Percentiles rank a stretch among this genome's conserved stretches.
Evolutionary conservation across 2,888 invertebrate genomes (phyloP).

Genomic region (Boloria selene): DNA sequence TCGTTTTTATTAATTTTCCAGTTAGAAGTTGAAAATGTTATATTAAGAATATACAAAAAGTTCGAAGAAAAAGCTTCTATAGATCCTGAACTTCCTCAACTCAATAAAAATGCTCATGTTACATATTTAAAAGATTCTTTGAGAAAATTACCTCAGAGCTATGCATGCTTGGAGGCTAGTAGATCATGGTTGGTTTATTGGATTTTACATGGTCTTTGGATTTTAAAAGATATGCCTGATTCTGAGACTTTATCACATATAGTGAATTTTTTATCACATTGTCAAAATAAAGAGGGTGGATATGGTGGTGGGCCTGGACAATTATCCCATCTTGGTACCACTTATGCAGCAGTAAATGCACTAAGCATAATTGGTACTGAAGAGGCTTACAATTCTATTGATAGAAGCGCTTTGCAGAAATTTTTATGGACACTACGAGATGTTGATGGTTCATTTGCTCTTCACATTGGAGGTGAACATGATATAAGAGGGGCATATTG

Average conservation of each 20-base stretch:
- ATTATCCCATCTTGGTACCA: constrained; percentile 96
- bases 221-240: constrained; percentile 81
- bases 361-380: constrained; percentile 94
- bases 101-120: constrained; percentile 85
- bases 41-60: constrained; percentile 64
- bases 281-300: constrained; percentile 91
- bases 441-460: constrained; percentile 93
- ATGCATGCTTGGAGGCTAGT: constrained; percentile 95
- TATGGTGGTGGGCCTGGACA: constrained; percentile 98
- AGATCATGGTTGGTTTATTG: constrained; percentile 99
- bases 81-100: constrained; percentile 81
- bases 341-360: constrained; percentile 98
- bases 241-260: constrained; percentile 63
- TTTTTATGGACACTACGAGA: constrained; percentile 91
- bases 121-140: constrained; percentile 86
- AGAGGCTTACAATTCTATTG: constrained; percentile 93
- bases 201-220: constrained; percentile 94
- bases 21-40: constrained; percentile 67
- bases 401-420: constrained; percentile 87
- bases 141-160: constrained; percentile 85
- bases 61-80: constrained; percentile 72
- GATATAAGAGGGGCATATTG: constrained; percentile 99
- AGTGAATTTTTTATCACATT: constrained; percentile 76
- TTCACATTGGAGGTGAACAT: constrained; percentile 96
- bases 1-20: constrained; percentile 45